These are phyloP conservation scores for Elymnias hypermnestra DNA, from an alignment of 1,140 invertebrate species.

Conservation along the genomic window DNA sequence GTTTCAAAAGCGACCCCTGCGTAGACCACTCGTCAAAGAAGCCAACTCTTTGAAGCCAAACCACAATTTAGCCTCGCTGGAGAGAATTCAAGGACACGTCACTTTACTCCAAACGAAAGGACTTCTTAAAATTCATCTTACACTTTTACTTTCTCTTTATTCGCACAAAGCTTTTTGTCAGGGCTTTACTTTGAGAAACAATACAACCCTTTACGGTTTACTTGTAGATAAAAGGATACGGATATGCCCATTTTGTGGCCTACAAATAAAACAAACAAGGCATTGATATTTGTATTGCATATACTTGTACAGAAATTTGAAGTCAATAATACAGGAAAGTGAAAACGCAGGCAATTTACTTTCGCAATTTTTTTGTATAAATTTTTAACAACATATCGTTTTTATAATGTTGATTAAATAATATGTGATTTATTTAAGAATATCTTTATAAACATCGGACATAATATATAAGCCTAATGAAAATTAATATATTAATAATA, in stretches of 20 bases:
- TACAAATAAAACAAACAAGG: constrained; percentile 1
- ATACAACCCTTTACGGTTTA: constrained; percentile 30
- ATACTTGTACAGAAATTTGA: too few relatives aligned
- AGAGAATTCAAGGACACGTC: constrained; percentile 61
- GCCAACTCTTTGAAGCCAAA: constrained; percentile 67
- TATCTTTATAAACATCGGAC: too few relatives aligned
- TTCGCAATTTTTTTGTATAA: too few relatives aligned
- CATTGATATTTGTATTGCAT: too few relatives aligned
- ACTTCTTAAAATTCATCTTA: constrained; percentile 39
- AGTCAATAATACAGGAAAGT: too few relatives aligned
- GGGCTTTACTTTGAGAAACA: constrained; percentile 13
- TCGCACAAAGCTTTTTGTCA: constrained; percentile 35
- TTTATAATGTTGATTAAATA: too few relatives aligned
- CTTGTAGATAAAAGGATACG: constrained; percentile 4
- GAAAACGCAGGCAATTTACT: too few relatives aligned
- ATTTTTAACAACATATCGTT: too few relatives aligned
- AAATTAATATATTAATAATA: too few relatives aligned
- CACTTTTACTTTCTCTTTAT: constrained; percentile 55
- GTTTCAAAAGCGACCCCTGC: constrained; percentile 34
- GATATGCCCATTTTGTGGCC: not conserved
- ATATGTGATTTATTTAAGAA: too few relatives aligned
- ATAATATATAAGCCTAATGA: too few relatives aligned
- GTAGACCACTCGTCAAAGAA: constrained; percentile 39
- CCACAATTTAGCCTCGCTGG: constrained; percentile 66
- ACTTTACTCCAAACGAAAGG: constrained; percentile 48